Conservation (phyloP, 2,113 vertebrate species). For the Epinephelus moara region DNA sequence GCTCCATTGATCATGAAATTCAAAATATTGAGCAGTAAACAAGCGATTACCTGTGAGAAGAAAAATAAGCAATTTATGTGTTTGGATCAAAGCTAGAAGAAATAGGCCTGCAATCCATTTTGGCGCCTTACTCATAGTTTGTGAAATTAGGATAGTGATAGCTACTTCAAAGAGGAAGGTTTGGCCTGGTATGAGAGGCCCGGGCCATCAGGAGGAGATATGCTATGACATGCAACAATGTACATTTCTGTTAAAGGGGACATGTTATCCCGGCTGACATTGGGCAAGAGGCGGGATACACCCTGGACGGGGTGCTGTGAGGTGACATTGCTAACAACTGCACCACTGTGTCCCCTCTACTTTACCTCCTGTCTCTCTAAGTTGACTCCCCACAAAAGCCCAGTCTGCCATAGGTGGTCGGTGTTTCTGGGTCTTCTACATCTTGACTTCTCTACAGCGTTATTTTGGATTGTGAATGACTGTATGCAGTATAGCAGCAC, state of each 20-base stretch:
- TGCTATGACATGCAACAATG: constrained; percentile 5
- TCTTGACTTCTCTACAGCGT: no score
- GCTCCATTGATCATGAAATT: constrained; percentile 1
- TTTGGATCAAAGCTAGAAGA: constrained; percentile 13
- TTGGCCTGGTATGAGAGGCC: not conserved
- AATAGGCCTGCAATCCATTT: not conserved
- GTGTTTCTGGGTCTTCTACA: no score
- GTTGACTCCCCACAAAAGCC: no score
- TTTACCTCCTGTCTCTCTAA: no score
- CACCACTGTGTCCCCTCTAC: no score
- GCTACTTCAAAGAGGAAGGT: constrained; percentile 13
- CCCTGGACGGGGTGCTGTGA: no score
- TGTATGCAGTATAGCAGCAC: no score
- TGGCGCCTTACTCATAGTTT: not conserved
- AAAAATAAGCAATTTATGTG: constrained; percentile 2
- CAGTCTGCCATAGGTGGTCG: no score
- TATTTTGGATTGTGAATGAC: no score
- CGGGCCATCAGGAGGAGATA: not conserved
- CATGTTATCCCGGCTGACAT: no score
- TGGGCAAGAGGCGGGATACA: no score
- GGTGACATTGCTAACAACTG: no score
- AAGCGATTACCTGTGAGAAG: constrained; percentile 10
- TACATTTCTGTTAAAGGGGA: constrained; percentile 32
- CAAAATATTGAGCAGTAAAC: constrained; percentile 7
- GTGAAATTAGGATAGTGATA: not conserved